These are phyloP conservation scores for Oreochromis grahami DNA, from an alignment of 2,797 vertebrate species.

Conservation along the genomic window DNA sequence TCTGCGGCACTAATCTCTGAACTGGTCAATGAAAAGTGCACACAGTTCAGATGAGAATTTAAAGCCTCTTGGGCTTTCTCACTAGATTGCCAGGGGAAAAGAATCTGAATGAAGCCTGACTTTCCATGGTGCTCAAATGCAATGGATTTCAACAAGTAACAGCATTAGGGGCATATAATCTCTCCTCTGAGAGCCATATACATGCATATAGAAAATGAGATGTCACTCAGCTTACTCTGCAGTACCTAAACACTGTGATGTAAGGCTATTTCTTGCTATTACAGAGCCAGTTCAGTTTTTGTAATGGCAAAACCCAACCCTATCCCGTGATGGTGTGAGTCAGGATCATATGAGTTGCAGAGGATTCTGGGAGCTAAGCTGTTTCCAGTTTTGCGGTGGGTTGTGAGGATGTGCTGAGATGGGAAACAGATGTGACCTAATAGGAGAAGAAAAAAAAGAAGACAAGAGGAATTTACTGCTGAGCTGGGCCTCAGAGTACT, in stretches of 20 bases:
- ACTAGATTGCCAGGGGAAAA: not conserved
- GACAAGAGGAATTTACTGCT: not conserved
- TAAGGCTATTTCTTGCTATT: slow-evolving; percentile 17
- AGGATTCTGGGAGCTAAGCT: slow-evolving; percentile 32
- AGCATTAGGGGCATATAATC: slow-evolving; percentile 31
- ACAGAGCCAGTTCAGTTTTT: not conserved
- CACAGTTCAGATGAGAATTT: slow-evolving; percentile 40
- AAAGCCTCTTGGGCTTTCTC: slow-evolving; percentile 9
- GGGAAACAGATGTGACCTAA: slow-evolving; percentile 51
- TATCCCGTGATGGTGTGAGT: slow-evolving; percentile 57
- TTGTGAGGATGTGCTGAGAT: not conserved
- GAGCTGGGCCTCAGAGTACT: not conserved
- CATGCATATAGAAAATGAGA: slow-evolving; percentile 43
- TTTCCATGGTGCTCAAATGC: not conserved
- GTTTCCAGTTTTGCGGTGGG: not conserved
- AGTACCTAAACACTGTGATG: slow-evolving; percentile 15
- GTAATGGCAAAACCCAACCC: not conserved
- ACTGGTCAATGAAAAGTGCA: slow-evolving; percentile 52
- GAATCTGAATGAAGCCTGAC: not conserved
- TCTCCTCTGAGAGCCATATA: not conserved
- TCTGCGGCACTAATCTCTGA: slow-evolving; percentile 57
- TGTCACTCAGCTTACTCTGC: not conserved
- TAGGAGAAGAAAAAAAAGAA: not conserved
- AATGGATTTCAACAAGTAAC: slow-evolving; percentile 2
- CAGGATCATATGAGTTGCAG: slow-evolving; percentile 55